phyloP scores from a whole-genome alignment of 2,113 vertebrate species.

The Charina bottae region DNA sequence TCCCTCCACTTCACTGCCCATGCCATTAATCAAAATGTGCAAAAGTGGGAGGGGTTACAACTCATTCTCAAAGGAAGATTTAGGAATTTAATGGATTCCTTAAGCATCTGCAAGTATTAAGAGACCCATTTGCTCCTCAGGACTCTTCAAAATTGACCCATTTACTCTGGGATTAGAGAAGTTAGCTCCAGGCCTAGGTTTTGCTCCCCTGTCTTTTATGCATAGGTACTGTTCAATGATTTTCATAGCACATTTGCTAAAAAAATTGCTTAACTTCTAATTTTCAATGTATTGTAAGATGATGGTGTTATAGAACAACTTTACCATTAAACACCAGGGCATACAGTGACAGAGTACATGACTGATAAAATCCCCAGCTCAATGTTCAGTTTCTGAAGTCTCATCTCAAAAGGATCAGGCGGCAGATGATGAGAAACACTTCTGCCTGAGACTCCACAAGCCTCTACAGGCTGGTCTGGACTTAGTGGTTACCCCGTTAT shows the following conservation, averaged over 20 bases:
- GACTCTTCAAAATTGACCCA: not conserved
- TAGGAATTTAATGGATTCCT: not conserved
- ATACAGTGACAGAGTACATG: not conserved
- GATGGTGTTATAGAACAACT: not conserved
- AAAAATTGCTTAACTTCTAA: not conserved
- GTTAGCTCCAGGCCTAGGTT: not conserved
- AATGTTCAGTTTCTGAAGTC: not conserved
- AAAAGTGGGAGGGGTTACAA: not conserved
- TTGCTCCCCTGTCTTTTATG: not conserved
- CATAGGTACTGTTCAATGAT: not conserved
- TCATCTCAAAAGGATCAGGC: not conserved
- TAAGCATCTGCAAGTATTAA: not conserved
- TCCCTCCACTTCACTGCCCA: not conserved
- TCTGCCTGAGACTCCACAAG: not conserved
- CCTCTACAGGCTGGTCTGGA: not conserved
- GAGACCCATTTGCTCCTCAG: not conserved
- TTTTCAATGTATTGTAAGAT: not conserved
- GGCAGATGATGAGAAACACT: not conserved
- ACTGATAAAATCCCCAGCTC: not conserved
- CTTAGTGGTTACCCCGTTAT: not conserved
- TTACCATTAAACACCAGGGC: not conserved
- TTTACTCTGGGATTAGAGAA: not conserved
- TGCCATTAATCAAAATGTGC: not conserved
- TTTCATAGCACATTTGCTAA: not conserved
- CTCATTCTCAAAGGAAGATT: not conserved